A percentile compares a stretch with the other conserved stretches of the same genome.
Conservation (phyloP, 1,140 invertebrate species). For the Hylaeus volcanicus region DNA sequence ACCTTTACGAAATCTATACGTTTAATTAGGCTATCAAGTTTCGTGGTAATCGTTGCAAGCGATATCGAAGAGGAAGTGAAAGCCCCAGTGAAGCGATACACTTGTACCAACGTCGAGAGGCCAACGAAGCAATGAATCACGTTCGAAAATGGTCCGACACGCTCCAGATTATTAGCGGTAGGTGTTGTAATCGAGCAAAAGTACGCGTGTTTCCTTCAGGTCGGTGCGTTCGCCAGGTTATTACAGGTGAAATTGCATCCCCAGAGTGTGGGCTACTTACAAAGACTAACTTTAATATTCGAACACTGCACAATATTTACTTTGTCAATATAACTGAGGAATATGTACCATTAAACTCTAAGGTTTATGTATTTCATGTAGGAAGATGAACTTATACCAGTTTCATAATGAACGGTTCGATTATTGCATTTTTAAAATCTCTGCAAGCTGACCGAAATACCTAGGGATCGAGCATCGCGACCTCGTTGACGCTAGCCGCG, state of each 20-base stretch:
- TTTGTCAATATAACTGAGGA: background rate
- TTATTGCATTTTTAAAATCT: too few relatives aligned
- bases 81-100: conserved; percentile 1
- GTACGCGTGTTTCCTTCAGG: background rate
- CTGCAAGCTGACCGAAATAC: too few relatives aligned
- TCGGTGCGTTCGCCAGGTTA: conserved; percentile 41
- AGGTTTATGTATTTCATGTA: too few relatives aligned
- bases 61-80: conserved; percentile 14
- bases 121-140: conserved; percentile 27
- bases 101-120: background rate
- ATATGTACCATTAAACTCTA: too few relatives aligned
- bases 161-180: conserved; percentile 22
- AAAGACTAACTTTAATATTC: too few relatives aligned
- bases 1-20: too few relatives aligned
- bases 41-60: background rate
- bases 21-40: background rate
- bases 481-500: conserved; percentile 5
- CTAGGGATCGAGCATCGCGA: background rate
- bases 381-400: too few relatives aligned
- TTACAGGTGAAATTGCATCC: conserved; percentile 53
- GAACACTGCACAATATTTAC: background rate
- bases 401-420: too few relatives aligned
- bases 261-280: background rate
- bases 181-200: conserved; percentile 14
- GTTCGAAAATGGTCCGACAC: conserved; percentile 23